These are phyloP conservation scores for Micromesistius poutassou DNA, from an alignment of 2,797 vertebrate genomes.

Conservation along the genomic window DNA sequence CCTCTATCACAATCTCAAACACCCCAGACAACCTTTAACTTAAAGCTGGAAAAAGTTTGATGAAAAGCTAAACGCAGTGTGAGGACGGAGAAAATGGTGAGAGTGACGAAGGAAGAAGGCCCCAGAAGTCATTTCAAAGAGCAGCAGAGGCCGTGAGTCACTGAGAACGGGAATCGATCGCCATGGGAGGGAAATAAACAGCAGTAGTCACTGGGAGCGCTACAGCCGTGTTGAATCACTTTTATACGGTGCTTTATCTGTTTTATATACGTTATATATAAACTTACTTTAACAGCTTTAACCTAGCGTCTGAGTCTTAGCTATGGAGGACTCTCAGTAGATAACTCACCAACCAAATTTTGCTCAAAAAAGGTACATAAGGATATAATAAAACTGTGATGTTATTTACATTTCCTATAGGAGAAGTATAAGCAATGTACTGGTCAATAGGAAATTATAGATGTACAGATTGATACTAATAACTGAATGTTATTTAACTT, in stretches of 20 bases:
- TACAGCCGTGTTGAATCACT: not conserved
- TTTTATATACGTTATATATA: not conserved
- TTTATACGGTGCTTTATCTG: not conserved
- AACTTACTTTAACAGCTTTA: too few species aligned
- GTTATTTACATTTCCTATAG: too few species aligned
- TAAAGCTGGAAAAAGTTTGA: too few species aligned
- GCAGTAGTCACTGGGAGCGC: not conserved
- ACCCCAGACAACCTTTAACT: not conserved
- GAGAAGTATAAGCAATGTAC: too few species aligned
- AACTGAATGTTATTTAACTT: too few species aligned
- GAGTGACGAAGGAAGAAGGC: too few species aligned
- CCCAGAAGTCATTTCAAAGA: too few species aligned
- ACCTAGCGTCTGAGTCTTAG: not conserved
- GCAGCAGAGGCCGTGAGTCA: too few species aligned
- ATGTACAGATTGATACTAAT: too few species aligned
- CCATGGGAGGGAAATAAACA: not conserved
- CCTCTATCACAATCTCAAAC: not conserved
- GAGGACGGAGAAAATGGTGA: not conserved
- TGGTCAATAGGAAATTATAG: too few species aligned
- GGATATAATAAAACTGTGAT: too few species aligned
- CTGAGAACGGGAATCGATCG: not conserved
- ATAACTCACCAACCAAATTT: not conserved
- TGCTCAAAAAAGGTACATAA: too few species aligned
- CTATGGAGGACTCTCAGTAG: not conserved
- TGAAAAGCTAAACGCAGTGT: not conserved